Evolutionary conservation across 2,888 invertebrate species (phyloP).

Genomic region (Leptarthrus brevirostris): DNA sequence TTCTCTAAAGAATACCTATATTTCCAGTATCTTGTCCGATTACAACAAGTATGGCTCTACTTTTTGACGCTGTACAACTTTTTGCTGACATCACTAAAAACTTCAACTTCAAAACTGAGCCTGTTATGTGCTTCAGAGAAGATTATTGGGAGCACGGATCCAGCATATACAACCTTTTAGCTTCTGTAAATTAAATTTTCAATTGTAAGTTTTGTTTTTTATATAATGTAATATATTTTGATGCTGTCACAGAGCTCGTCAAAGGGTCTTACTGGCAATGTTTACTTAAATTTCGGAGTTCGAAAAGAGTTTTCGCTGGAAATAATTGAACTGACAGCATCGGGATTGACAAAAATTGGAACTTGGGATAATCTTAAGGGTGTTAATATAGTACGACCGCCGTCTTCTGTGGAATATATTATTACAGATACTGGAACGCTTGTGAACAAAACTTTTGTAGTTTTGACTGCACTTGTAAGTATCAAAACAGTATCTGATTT

Average conservation of each 20-base stretch:
- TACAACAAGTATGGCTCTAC: conserved; percentile 78
- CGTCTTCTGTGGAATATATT: conserved; percentile 61
- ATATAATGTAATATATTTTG: too few relatives aligned
- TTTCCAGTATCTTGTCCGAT: too few relatives aligned
- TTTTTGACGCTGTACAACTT: conserved; percentile 85
- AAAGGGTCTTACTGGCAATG: conserved; percentile 77
- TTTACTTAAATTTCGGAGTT: conserved; percentile 82
- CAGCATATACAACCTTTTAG: conserved; percentile 83
- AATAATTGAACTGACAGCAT: conserved; percentile 73
- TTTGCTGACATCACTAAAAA: conserved; percentile 82
- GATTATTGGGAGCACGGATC: conserved; percentile 82
- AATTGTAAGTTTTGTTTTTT: background rate
- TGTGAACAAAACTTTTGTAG: conserved; percentile 77
- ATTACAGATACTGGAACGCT: conserved; percentile 72
- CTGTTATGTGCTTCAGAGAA: conserved; percentile 71
- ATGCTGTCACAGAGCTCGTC: conserved; percentile 51
- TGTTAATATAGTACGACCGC: conserved; percentile 69
- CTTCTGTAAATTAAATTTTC: conserved; percentile 57
- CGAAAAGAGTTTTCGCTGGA: conserved; percentile 77
- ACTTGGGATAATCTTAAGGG: conserved; percentile 76
- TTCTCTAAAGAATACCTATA: too few relatives aligned
- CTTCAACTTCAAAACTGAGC: conserved; percentile 68
- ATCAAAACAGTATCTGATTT: too few relatives aligned
- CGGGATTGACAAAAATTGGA: conserved; percentile 76
- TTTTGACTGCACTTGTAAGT: conserved; percentile 77